Conservation (phyloP, 1,140 invertebrate genomes). For the Gryllus bimaculatus region DNA sequence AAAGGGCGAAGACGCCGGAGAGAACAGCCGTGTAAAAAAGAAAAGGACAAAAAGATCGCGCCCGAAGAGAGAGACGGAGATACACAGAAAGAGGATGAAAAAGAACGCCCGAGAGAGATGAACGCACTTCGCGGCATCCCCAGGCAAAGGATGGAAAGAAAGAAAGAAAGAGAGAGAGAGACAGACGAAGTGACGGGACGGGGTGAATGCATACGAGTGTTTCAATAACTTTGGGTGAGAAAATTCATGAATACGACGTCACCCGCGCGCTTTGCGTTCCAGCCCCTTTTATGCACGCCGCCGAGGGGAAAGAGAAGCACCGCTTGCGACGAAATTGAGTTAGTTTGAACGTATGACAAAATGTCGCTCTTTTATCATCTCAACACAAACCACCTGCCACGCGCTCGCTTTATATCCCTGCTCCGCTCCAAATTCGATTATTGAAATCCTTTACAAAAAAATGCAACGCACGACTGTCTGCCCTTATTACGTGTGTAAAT, state of each 20-base stretch:
- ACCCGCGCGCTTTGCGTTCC: not conserved
- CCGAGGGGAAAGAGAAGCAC: not conserved
- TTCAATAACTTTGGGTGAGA: constrained; percentile 4
- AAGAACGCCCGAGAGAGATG: not conserved
- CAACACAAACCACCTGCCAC: not conserved
- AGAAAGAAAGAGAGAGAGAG: too few species aligned
- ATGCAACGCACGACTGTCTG: too few species aligned
- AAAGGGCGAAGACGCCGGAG: not conserved
- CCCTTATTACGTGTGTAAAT: too few species aligned
- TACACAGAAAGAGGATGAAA: not conserved
- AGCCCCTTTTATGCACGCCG: not conserved
- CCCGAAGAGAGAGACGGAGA: not conserved
- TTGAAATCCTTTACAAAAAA: not conserved
- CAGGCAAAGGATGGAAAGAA: not conserved
- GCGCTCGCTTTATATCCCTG: not conserved
- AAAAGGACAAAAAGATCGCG: not conserved
- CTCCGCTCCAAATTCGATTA: not conserved
- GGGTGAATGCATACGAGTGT: not conserved
- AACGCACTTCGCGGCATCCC: not conserved
- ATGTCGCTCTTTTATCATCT: constrained; percentile 4
- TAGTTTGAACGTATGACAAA: constrained; percentile 5
- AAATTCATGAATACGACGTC: not conserved
- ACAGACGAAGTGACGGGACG: not conserved
- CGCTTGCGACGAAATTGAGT: not conserved
- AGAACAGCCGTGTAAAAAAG: not conserved